Evolutionary conservation across 1,140 invertebrate genomes (phyloP).

Genomic region (Papilio polyxenes): DNA sequence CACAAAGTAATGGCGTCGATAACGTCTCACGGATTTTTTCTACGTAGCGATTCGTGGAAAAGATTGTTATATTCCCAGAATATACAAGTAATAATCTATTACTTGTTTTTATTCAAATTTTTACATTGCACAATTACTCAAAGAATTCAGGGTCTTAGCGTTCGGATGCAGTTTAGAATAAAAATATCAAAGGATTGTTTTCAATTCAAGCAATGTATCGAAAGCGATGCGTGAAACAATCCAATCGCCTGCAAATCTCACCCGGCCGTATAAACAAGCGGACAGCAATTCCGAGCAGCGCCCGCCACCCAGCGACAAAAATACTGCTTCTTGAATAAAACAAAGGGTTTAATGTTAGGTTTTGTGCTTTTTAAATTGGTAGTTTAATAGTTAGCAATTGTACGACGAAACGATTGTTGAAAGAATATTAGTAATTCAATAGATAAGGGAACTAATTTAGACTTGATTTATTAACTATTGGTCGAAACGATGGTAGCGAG

Average conservation of each 20-base stretch:
- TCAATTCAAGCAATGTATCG: neutral
- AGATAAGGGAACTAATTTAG: neutral
- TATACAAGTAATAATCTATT: neutral
- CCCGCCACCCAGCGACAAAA: neutral
- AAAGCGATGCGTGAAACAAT: constrained; percentile 3
- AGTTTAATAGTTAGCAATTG: neutral
- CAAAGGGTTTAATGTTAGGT: neutral
- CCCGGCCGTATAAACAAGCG: neutral
- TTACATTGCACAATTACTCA: too few species aligned
- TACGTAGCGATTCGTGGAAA: neutral
- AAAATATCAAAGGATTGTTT: neutral
- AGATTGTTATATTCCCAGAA: neutral
- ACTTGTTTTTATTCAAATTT: too few species aligned
- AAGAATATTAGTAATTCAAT: neutral
- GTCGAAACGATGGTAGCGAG: too few species aligned
- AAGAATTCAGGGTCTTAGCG: neutral
- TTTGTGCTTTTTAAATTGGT: neutral
- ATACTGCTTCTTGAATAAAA: constrained; percentile 5
- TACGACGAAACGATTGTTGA: neutral
- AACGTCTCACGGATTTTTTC: neutral
- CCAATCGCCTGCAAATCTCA: neutral
- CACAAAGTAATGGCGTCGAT: constrained; percentile 1
- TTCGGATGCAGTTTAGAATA: neutral
- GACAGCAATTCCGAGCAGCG: neutral
- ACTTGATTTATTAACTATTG: neutral